These are phyloP conservation scores for Neolamprologus falcicula DNA, from an alignment of 2,113 vertebrate genomes.

Conservation along the genomic window DNA sequence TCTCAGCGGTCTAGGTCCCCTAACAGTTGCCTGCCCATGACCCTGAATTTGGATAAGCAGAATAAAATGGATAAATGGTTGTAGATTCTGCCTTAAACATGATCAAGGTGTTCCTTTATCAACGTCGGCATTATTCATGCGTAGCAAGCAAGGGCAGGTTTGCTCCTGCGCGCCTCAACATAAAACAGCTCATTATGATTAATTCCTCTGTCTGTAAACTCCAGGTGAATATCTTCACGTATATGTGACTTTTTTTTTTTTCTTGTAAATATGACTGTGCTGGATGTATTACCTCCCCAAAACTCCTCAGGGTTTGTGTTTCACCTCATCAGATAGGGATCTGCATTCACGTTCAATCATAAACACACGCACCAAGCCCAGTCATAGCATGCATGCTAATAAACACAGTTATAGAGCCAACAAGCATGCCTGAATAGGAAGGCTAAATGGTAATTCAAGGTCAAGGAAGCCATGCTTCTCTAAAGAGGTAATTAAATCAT, in stretches of 20 bases:
- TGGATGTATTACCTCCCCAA: background rate
- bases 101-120: background rate
- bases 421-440: background rate
- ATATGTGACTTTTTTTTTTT: background rate
- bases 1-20: background rate
- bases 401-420: background rate
- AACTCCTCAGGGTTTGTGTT: background rate
- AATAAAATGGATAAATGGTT: background rate
- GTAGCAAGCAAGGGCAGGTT: background rate
- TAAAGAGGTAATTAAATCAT: background rate
- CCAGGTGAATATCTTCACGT: background rate
- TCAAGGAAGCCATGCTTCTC: background rate
- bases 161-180: background rate
- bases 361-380: background rate
- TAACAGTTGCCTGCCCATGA: background rate
- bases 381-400: slow-evolving; percentile 1
- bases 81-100: background rate
- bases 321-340: slow-evolving; percentile 22
- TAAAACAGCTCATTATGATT: background rate
- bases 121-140: background rate
- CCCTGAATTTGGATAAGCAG: background rate
- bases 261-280: background rate
- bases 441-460: slow-evolving; percentile 6
- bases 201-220: background rate
- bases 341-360: slow-evolving; percentile 27